Conservation (phyloP, 2,113 vertebrate genomes). For the Himantopus leucocephalus region DNA sequence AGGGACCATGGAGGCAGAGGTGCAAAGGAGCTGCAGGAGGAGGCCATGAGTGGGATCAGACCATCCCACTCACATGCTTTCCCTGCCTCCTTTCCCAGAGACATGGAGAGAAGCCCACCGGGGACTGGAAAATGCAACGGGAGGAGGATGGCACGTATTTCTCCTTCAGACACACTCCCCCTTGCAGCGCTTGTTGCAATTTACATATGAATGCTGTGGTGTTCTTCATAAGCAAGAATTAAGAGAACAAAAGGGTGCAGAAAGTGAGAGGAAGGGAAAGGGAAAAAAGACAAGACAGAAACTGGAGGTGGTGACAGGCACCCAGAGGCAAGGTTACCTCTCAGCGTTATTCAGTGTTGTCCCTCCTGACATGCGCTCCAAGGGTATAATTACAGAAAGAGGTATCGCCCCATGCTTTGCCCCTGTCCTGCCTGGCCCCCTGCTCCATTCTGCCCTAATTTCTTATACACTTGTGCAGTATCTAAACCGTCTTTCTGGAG, state of each 20-base stretch:
- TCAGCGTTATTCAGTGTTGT: neutral
- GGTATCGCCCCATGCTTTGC: neutral
- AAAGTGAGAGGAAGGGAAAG: slow-evolving; percentile 32
- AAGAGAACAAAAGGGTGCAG: slow-evolving; percentile 55
- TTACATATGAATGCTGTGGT: slow-evolving; percentile 61
- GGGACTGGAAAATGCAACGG: neutral
- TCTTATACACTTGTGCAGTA: neutral
- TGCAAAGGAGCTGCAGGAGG: neutral
- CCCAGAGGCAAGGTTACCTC: slow-evolving; percentile 27
- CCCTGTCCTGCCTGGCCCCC: neutral
- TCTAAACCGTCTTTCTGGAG: neutral
- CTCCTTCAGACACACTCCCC: neutral
- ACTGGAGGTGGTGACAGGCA: slow-evolving; percentile 61
- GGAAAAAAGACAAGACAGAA: slow-evolving; percentile 41
- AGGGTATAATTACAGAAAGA: slow-evolving; percentile 28
- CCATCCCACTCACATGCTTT: neutral
- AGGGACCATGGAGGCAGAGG: neutral
- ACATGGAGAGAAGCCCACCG: neutral
- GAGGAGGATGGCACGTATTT: neutral
- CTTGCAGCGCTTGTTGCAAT: neutral
- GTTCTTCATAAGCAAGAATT: slow-evolving; percentile 56
- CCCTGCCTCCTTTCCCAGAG: neutral
- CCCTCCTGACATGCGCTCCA: neutral
- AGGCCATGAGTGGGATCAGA: neutral
- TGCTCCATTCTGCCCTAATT: neutral